Evolutionary conservation across 2,113 vertebrate species (phyloP).

Genomic region (Salvelinus namaycush): DNA sequence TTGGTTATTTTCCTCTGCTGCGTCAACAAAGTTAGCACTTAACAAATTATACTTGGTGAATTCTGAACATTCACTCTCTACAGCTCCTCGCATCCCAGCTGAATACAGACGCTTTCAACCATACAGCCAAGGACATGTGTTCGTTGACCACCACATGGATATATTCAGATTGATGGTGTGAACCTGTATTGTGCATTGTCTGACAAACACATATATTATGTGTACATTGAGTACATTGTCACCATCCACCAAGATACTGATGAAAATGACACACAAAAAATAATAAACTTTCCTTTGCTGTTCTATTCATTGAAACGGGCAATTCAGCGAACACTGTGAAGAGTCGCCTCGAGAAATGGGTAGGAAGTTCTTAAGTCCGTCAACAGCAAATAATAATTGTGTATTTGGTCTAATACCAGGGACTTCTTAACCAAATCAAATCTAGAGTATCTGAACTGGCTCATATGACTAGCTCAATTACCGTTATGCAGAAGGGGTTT

Average conservation of each 20-base stretch:
- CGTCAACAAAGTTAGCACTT: background rate
- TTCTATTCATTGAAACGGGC: too few relatives aligned
- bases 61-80: background rate
- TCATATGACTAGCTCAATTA: too few relatives aligned
- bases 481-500: too few relatives aligned
- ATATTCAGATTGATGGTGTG: background rate
- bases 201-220: background rate
- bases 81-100: background rate
- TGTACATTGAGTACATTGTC: background rate
- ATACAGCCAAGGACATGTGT: slow-evolving; percentile 27
- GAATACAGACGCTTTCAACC: slow-evolving; percentile 2
- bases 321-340: too few relatives aligned
- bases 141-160: slow-evolving; percentile 9
- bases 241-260: background rate
- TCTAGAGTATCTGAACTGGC: too few relatives aligned
- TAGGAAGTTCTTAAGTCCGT: too few relatives aligned
- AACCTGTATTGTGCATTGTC: background rate
- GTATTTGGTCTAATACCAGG: too few relatives aligned
- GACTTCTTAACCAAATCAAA: too few relatives aligned
- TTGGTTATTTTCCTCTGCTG: background rate
- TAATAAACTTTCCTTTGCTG: background rate
- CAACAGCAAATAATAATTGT: too few relatives aligned
- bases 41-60: background rate
- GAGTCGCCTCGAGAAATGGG: too few relatives aligned
- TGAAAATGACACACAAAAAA: background rate